phyloP scores from a whole-genome alignment of 1,140 invertebrate species.

The Gerris buenoi region DNA sequence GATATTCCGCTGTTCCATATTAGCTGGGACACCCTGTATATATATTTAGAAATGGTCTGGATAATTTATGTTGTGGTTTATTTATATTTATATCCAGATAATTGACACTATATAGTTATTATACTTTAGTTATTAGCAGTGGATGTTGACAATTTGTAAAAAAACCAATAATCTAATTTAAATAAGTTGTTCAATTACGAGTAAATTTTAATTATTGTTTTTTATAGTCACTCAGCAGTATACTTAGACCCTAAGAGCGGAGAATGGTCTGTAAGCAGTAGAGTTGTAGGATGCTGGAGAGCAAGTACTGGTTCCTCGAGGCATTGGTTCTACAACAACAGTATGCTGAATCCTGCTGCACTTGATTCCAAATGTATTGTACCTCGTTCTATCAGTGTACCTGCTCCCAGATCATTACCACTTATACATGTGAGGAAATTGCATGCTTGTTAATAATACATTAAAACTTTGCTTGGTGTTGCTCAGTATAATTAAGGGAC shows the following conservation, averaged over 20 bases:
- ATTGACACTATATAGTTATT: no score
- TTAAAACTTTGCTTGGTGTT: no score
- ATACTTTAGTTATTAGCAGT: not conserved
- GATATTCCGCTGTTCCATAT: no score
- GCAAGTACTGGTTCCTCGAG: constrained; percentile 3
- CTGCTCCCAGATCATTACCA: constrained; percentile 9
- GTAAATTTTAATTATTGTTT: not conserved
- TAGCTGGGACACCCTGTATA: no score
- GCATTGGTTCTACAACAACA: constrained; percentile 30
- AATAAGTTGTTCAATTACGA: not conserved
- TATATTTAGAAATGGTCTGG: no score
- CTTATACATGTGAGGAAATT: not conserved
- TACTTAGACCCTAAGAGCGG: constrained; percentile 26
- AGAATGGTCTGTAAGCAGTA: constrained; percentile 22
- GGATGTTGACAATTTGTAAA: not conserved
- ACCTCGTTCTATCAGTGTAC: constrained; percentile 20
- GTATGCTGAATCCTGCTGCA: constrained; percentile 15
- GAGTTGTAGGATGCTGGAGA: constrained; percentile 15
- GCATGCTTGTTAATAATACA: no score
- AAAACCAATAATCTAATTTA: not conserved
- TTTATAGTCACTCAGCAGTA: constrained; percentile 25
- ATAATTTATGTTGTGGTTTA: no score
- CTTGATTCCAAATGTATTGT: constrained; percentile 14
- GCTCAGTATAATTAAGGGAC: no score
- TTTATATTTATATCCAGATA: no score